Evolutionary conservation across 1,140 invertebrate species (phyloP).

Genomic region (Drosophila santomea): DNA sequence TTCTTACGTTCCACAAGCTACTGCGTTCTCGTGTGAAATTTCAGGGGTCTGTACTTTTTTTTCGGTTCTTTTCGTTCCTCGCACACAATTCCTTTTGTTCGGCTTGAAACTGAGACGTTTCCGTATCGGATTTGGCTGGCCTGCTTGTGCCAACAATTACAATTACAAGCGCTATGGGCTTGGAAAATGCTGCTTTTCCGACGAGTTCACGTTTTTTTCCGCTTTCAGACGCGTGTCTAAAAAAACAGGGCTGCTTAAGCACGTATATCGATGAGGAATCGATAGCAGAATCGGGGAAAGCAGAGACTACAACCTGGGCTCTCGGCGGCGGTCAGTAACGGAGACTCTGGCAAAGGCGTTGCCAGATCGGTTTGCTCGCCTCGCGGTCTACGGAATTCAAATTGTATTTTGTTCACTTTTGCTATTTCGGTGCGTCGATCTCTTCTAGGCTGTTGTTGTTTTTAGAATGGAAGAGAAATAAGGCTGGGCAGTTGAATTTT

Average conservation of each 20-base stretch:
- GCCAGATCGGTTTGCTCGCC: slow-evolving; percentile 1
- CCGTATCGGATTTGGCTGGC: slow-evolving; percentile 42
- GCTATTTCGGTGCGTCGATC: slow-evolving; percentile 12
- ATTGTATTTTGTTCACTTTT: not conserved
- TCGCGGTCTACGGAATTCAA: slow-evolving; percentile 6
- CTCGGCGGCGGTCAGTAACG: not conserved
- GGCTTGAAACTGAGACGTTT: slow-evolving; percentile 59
- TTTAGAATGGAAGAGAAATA: slow-evolving; percentile 57
- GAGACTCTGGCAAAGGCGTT: not conserved
- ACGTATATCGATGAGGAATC: slow-evolving; percentile 11
- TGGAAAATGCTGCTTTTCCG: slow-evolving; percentile 67
- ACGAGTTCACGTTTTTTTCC: slow-evolving; percentile 75
- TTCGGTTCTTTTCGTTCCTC: slow-evolving; percentile 44
- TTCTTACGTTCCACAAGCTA: slow-evolving; percentile 83
- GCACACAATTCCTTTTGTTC: slow-evolving; percentile 51
- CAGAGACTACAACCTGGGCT: not conserved
- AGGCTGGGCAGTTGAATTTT: slow-evolving; percentile 72
- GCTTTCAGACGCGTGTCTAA: slow-evolving; percentile 79
- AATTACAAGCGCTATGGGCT: slow-evolving; percentile 71
- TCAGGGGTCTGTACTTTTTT: slow-evolving; percentile 65
- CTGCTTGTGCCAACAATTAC: slow-evolving; percentile 62
- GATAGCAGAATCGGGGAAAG: not conserved
- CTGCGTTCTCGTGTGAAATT: slow-evolving; percentile 73
- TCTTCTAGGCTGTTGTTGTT: slow-evolving; percentile 19
- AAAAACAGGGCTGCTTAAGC: slow-evolving; percentile 28